These are phyloP conservation scores for Priocnemis perturbator DNA, from an alignment of 2,888 invertebrate genomes.

Conservation along the genomic window DNA sequence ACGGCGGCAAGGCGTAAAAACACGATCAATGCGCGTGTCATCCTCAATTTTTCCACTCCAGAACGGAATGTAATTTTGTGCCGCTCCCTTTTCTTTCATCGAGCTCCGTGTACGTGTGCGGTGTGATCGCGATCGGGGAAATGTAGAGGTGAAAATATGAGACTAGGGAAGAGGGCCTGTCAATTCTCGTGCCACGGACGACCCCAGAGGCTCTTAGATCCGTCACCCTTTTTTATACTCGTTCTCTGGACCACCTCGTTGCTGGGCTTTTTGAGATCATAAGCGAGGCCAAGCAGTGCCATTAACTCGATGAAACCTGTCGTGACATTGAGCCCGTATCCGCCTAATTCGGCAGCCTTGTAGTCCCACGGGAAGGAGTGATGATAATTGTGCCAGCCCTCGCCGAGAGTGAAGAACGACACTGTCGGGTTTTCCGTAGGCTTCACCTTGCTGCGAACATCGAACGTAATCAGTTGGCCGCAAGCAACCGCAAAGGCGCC, in stretches of 20 bases:
- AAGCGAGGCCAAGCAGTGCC: constrained; percentile 67
- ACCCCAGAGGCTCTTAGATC: constrained; percentile 64
- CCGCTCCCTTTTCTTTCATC: too few relatives aligned
- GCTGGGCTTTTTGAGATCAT: constrained; percentile 66
- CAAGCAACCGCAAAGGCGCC: neutral
- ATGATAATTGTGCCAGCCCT: constrained; percentile 82
- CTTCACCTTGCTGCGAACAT: constrained; percentile 59
- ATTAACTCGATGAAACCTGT: constrained; percentile 68
- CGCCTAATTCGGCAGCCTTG: constrained; percentile 38
- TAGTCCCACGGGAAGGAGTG: constrained; percentile 79
- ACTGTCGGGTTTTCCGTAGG: constrained; percentile 77
- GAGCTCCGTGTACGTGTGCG: neutral
- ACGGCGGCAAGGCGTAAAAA: too few relatives aligned
- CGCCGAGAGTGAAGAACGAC: constrained; percentile 75
- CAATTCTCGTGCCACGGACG: constrained; percentile 41
- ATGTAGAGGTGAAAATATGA: neutral
- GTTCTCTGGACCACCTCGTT: constrained; percentile 59
- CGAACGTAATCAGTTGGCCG: constrained; percentile 1
- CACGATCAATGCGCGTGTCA: too few relatives aligned
- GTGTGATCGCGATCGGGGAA: neutral
- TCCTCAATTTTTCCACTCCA: too few relatives aligned
- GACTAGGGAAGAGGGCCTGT: neutral
- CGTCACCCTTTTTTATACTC: constrained; percentile 66
- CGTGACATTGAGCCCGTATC: constrained; percentile 64
- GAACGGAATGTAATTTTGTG: too few relatives aligned